These are phyloP conservation scores for Andricus quercusramuli DNA, from an alignment of 2,888 invertebrate species.

Conservation along the genomic window DNA sequence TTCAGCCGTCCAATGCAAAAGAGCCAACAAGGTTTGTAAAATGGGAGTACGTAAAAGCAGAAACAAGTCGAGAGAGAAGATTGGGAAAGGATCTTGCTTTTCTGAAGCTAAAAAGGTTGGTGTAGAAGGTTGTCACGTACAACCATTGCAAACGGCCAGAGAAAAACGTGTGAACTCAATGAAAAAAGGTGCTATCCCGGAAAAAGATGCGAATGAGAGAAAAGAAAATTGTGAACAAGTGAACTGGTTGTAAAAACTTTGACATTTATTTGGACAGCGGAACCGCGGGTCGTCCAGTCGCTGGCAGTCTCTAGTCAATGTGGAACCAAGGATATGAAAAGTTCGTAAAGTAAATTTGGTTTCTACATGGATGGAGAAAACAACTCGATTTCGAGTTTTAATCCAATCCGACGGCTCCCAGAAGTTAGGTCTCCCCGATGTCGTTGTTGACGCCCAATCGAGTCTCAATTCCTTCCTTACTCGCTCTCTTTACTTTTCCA, in stretches of 20 bases:
- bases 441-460: conserved; percentile 46
- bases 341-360: conserved; percentile 73
- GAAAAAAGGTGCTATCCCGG: conserved; percentile 6
- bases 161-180: conserved; percentile 12
- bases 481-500: conserved; percentile 42
- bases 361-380: conserved; percentile 55
- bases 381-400: conserved; percentile 74
- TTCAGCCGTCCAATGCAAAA: conserved; percentile 45
- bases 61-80: conserved; percentile 36
- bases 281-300: background rate
- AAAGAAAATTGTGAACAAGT: background rate
- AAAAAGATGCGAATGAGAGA: conserved; percentile 12
- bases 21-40: conserved; percentile 54
- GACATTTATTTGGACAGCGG: conserved; percentile 26
- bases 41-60: conserved; percentile 17
- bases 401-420: conserved; percentile 65
- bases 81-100: background rate
- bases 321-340: conserved; percentile 64
- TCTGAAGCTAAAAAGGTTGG: conserved; percentile 6
- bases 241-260: background rate
- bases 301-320: conserved; percentile 17
- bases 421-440: conserved; percentile 48
- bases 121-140: conserved; percentile 30
- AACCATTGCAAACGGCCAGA: conserved; percentile 9
- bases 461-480: conserved; percentile 46